phyloP scores from a whole-genome alignment of 2,113 vertebrate genomes.

The Thunnus thynnus region DNA sequence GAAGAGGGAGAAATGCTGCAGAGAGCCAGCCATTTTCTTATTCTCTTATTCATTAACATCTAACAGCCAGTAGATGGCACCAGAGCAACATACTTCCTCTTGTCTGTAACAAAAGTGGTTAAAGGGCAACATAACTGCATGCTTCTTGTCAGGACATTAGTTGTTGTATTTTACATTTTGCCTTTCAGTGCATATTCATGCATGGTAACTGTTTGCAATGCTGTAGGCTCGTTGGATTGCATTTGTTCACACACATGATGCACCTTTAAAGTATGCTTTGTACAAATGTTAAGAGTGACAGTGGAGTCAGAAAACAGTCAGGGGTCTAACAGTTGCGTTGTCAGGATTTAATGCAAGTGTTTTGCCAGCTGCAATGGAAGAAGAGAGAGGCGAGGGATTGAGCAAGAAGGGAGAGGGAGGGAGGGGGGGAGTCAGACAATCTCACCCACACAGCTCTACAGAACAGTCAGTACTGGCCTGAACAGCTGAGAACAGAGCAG shows the following conservation, averaged over 20 bases:
- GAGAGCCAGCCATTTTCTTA: neutral
- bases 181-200: neutral
- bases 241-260: neutral
- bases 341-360: slow-evolving; percentile 45
- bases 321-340: slow-evolving; percentile 17
- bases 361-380: slow-evolving; percentile 69
- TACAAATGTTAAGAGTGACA: neutral
- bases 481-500: slow-evolving; percentile 77
- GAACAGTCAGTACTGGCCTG: slow-evolving; percentile 68
- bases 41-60: neutral
- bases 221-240: neutral
- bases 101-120: neutral
- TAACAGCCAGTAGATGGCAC: slow-evolving; percentile 62
- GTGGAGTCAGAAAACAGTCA: neutral
- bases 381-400: slow-evolving; percentile 46
- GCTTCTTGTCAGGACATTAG: slow-evolving; percentile 21
- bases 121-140: slow-evolving; percentile 15
- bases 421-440: slow-evolving; percentile 40
- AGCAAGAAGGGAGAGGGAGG: slow-evolving; percentile 16
- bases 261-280: neutral
- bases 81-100: slow-evolving; percentile 31
- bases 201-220: neutral
- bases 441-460: slow-evolving; percentile 61
- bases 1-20: neutral
- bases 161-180: neutral